Conservation (phyloP, 2,888 invertebrate species). For the Lepidocyrtoides sp. region DNA sequence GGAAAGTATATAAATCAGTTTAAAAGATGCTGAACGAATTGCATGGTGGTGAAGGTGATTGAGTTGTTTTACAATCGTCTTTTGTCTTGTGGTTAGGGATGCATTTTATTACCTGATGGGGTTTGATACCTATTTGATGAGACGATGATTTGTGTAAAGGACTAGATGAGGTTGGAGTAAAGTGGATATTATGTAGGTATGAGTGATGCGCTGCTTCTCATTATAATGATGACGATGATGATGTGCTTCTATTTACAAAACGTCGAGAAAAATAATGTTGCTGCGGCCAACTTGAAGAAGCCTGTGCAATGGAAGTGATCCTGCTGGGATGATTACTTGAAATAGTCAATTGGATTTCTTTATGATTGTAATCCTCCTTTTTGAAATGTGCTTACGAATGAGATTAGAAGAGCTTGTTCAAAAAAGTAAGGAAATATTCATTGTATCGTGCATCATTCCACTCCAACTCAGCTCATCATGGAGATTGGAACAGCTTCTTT, state of each 20-base stretch:
- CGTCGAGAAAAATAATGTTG: not conserved
- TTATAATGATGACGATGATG: not conserved
- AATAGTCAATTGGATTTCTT: slow-evolving; percentile 25
- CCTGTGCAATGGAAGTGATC: slow-evolving; percentile 20
- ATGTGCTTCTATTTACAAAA: not conserved
- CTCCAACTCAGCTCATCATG: not conserved
- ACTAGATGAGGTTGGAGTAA: not conserved
- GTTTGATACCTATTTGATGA: slow-evolving; percentile 58
- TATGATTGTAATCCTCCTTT: not conserved
- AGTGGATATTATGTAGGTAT: not conserved
- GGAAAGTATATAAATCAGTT: slow-evolving; percentile 25
- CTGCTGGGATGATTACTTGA: slow-evolving; percentile 54
- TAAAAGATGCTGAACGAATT: slow-evolving; percentile 53
- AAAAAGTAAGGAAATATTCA: no score
- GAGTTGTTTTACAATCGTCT: slow-evolving; percentile 41
- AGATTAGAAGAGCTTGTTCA: not conserved
- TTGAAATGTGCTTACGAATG: not conserved
- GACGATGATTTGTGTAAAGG: slow-evolving; percentile 54
- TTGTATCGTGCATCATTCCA: not conserved
- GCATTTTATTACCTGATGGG: slow-evolving; percentile 62
- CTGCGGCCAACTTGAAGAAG: not conserved
- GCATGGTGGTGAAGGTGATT: slow-evolving; percentile 29
- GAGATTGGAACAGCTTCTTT: not conserved
- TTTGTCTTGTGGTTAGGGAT: slow-evolving; percentile 40
- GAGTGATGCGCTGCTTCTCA: not conserved